Conservation (phyloP, 2,113 vertebrate genomes). For the Rhodinocichla rosea region DNA sequence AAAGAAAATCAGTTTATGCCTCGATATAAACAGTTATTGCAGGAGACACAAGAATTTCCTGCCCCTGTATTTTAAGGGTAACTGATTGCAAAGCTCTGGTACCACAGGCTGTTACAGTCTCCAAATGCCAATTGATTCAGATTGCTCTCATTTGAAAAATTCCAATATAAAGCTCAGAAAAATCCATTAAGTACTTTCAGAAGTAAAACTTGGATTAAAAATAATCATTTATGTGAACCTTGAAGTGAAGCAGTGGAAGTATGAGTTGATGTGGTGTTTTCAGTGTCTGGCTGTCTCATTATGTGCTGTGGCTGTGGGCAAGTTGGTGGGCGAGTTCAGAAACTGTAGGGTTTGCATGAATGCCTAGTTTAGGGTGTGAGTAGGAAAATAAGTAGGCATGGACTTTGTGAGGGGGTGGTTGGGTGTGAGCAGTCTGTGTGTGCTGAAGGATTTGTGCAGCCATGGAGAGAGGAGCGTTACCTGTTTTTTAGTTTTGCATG, state of each 20-base stretch:
- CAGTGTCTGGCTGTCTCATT: background rate
- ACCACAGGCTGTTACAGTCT: background rate
- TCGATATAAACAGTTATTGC: background rate
- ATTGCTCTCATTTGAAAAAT: background rate
- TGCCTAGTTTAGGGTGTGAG: conserved; percentile 44
- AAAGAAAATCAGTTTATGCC: background rate
- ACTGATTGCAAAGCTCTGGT: background rate
- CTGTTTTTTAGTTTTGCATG: conserved; percentile 49
- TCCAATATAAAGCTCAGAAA: background rate
- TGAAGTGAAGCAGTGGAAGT: background rate
- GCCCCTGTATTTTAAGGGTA: background rate
- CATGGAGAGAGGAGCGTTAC: conserved; percentile 1
- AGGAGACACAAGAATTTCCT: background rate
- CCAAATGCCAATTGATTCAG: background rate
- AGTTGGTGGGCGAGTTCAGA: conserved; percentile 6
- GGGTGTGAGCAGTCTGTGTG: conserved; percentile 44
- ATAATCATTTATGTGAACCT: fast-evolving
- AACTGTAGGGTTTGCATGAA: conserved; percentile 12
- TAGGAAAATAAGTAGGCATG: conserved; percentile 55
- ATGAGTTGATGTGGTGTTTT: background rate
- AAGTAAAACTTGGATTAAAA: background rate
- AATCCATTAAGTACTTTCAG: background rate
- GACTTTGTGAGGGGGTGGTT: conserved; percentile 55
- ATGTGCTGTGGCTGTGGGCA: conserved; percentile 27
- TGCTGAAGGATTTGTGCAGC: conserved; percentile 57